Evolutionary conservation across 2,113 vertebrate species (phyloP).

Genomic region (Anguilla rostrata): DNA sequence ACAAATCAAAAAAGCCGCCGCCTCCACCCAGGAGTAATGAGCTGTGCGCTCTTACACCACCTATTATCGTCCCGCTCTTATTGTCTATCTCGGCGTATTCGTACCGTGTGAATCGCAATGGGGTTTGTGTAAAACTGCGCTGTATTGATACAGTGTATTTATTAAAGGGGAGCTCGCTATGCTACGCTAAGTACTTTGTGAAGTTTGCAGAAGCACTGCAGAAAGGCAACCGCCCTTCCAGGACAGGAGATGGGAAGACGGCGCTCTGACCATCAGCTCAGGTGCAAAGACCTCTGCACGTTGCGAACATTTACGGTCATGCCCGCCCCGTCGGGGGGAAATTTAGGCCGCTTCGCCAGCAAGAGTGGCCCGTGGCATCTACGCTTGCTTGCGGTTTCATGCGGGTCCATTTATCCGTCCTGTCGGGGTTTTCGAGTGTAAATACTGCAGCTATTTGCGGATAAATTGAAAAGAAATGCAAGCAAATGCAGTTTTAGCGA

Average conservation of each 20-base stretch:
- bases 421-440: neutral
- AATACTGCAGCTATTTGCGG: neutral
- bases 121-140: neutral
- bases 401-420: neutral
- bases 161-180: neutral
- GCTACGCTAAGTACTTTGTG: neutral
- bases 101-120: neutral
- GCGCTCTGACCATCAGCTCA: neutral
- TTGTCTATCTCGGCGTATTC: neutral
- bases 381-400: neutral
- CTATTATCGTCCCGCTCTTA: neutral
- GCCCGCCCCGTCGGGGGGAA: constrained; percentile 13
- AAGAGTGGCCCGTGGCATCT: neutral
- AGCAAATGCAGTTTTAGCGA: neutral
- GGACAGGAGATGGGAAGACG: neutral
- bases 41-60: neutral
- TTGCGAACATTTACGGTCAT: neutral
- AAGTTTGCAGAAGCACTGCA: neutral
- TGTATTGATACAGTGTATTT: neutral
- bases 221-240: too few relatives aligned
- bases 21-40: neutral
- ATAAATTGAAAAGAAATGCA: neutral
- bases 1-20: neutral
- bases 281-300: neutral
- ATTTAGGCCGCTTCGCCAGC: neutral